Evolutionary conservation across 2,888 invertebrate species (phyloP), one percentile per base, ranked within the genome.

Genomic region (Orchesella flavescens): DNA sequence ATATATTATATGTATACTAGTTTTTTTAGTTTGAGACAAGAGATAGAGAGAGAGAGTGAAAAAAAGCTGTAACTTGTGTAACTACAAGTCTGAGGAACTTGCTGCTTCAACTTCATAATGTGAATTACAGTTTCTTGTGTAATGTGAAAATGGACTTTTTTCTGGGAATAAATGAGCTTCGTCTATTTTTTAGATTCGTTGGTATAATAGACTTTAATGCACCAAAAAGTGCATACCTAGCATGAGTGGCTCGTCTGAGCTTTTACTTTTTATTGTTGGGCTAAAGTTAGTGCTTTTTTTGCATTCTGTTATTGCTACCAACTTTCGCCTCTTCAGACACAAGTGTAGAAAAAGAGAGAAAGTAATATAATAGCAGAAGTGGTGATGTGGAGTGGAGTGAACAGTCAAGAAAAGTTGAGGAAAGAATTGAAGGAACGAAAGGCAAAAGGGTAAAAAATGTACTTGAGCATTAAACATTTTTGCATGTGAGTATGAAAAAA

Each of bases 91-190:
- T 34, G 34, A 34, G 34, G 34, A 34, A 24, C 23, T 9, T 61
- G 17, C 61, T 61, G 13, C 21, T 4, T 34, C n/a, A 24, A 65
- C n/a, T 65, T 12, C 43, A 65, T 61, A 21, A 23, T 24, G 34
- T n/a, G 15, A 23, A 23, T 23, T 12, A 23, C 2, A 17, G 19
- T 43, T 34, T 34, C 24, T 34, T 34, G 43, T 65, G 65, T 65
- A 21, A 65, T 34, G 43, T 65, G 43, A 66, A 66, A 46, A 21
- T 44, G 46, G 24, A 34, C 65, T 65, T 44, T 65, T 43, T 66
- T 34, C 15, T 49, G 5, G 7, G 21, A 66, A 66, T 66, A 66
- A 66, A 66, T 66, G 66, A 66, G 66, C 19, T n/a, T 17, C 44
- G 13, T 7, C 19, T 17, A 43, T 7, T 44, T 15, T 12, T 49